phyloP scores from a whole-genome alignment of 2,888 invertebrate species.

The Peribatodes rhomboidaria region DNA sequence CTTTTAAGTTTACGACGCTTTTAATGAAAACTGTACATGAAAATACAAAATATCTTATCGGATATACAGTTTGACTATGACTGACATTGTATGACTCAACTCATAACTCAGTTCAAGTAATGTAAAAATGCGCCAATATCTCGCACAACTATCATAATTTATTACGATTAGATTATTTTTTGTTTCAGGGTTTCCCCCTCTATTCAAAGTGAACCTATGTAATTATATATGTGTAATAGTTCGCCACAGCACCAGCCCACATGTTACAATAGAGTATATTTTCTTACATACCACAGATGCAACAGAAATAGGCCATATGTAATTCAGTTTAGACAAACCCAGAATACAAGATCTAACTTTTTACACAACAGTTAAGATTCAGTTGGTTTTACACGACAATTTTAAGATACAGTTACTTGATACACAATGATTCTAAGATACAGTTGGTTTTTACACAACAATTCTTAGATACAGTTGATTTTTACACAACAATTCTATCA shows the following conservation, averaged over 20 bases:
- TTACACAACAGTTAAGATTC: conserved; percentile 69
- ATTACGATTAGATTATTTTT: background rate
- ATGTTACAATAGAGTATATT: conserved; percentile 84
- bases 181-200: too few relatives aligned
- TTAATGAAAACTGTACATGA: too few relatives aligned
- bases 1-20: too few relatives aligned
- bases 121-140: too few relatives aligned
- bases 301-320: conserved; percentile 80
- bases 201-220: background rate
- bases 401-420: background rate
- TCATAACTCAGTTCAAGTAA: too few relatives aligned
- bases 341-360: conserved; percentile 87
- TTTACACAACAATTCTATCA: conserved; percentile 4
- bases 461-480: conserved; percentile 4
- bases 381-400: conserved; percentile 64
- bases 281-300: conserved; percentile 79
- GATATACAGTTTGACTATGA: too few relatives aligned
- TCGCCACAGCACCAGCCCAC: conserved; percentile 63
- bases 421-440: conserved; percentile 1
- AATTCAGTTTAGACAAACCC: conserved; percentile 84
- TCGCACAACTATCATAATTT: too few relatives aligned
- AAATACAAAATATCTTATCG: too few relatives aligned
- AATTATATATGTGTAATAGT: conserved; percentile 28
- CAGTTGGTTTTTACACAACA: background rate
- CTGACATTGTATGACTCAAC: too few relatives aligned